A percentile compares a stretch with the other conserved stretches of the same genome.
Evolutionary conservation across 2,113 vertebrate genomes (phyloP).

Genomic region (Oplegnathus fasciatus): DNA sequence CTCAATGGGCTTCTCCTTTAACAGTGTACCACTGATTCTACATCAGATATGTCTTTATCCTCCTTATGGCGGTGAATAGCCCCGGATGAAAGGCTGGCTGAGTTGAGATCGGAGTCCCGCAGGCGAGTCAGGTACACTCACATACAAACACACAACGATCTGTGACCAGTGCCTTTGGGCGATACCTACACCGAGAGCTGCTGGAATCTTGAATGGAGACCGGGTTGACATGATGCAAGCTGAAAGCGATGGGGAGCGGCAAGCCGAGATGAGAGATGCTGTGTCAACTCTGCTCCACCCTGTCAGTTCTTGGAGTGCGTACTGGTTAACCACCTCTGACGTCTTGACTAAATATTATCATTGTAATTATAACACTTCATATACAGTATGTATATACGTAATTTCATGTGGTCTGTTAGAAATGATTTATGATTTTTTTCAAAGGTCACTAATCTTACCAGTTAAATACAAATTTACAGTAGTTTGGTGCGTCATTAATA

Average conservation of each 20-base stretch:
- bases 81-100: slow-evolving; percentile 47
- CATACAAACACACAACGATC: slow-evolving; percentile 56
- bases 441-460: neutral
- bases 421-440: neutral
- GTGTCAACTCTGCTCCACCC: slow-evolving; percentile 64
- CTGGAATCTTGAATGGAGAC: slow-evolving; percentile 54
- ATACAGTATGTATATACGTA: neutral
- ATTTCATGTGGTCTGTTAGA: neutral
- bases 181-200: slow-evolving; percentile 44
- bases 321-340: slow-evolving; percentile 65
- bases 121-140: slow-evolving; percentile 50
- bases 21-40: slow-evolving; percentile 40
- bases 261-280: slow-evolving; percentile 57
- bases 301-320: slow-evolving; percentile 62
- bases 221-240: slow-evolving; percentile 61
- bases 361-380: slow-evolving; percentile 51
- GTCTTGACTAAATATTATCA: slow-evolving; percentile 74
- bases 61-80: slow-evolving; percentile 40
- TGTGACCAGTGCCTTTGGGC: slow-evolving; percentile 61
- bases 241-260: slow-evolving; percentile 66
- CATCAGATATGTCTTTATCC: slow-evolving; percentile 57
- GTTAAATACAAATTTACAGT: neutral
- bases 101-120: slow-evolving; percentile 49
- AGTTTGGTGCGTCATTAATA: neutral
- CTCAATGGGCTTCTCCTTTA: slow-evolving; percentile 22